Base-by-base conservation (phyloP, 2,113 vertebrate species). In the Lathamus discolor region DNA sequence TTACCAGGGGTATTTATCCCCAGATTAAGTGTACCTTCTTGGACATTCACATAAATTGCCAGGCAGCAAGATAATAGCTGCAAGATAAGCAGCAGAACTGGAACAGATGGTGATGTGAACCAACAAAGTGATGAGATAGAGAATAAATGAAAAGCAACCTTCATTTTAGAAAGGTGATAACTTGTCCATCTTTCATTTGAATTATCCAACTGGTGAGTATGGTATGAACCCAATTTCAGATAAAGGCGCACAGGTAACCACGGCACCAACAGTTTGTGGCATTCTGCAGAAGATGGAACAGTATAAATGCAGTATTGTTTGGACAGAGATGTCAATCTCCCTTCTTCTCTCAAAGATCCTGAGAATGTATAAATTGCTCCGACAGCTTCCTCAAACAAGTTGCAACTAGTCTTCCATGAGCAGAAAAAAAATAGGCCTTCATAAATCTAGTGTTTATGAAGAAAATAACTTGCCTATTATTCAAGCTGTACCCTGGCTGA, bases 381-480 rank as follows among this genome's bases (percentile, higher is more conserved):
- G 49, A 35, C 95, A 75, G 43, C 48, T 91, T 88, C 74, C 67
- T 90, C 41, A 70, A 78, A 79, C 93, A 67, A 90, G 89, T 37
- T 79, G 29, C 70, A 87, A 95, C 93, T 68, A 73, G 94, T 78
- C 84, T 87, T 83, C 72, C 68, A 61, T 18, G 80, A 84, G 48
- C 33, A 72, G 64, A 78, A 87, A 83, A 83, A 88, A 92, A 91
- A 12, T 1, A 84, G 33, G 29, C 77, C 68, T 79, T 73, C 77
- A 92, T 93, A 93, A 95, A 94, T 80, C 66, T 55, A 86, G 18
- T 66, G 81, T 61, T 96, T 86, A 84, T 88, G 91, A 75, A 95
- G 81, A 96, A 96, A 88, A 92, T 91, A 87, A 76, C 90, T 86
- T 91, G 52, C 35, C 91, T 92, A 80, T 90, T 90, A 78, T 87